phyloP scores from a whole-genome alignment of 1,140 invertebrate species.

The Nymphalis io region DNA sequence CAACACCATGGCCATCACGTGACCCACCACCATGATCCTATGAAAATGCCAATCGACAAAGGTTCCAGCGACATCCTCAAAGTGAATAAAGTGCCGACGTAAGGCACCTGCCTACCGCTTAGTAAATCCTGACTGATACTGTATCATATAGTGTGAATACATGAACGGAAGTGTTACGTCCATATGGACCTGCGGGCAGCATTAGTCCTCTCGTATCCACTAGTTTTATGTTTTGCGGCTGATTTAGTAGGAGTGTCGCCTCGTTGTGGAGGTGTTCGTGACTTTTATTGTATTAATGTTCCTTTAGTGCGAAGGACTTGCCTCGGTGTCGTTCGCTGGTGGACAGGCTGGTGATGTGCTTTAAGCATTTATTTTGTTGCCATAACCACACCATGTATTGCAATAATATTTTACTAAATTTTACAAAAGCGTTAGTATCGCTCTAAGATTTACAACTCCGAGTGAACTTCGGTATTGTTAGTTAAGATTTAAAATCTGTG shows the following conservation, averaged over 20 bases:
- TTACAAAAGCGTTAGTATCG: conserved; percentile 74
- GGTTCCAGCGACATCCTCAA: conserved; percentile 84
- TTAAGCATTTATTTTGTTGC: conserved; percentile 82
- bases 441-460: conserved; percentile 71
- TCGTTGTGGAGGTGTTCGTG: conserved; percentile 65
- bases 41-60: conserved; percentile 84
- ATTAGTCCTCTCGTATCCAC: conserved; percentile 74
- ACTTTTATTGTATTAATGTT: conserved; percentile 74
- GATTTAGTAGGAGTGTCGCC: conserved; percentile 55
- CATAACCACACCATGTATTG: conserved; percentile 80
- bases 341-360: conserved; percentile 79
- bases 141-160: conserved; percentile 79
- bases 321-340: conserved; percentile 69
- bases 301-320: conserved; percentile 77
- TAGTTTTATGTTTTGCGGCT: conserved; percentile 77
- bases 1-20: conserved; percentile 81
- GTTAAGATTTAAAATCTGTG: conserved; percentile 80
- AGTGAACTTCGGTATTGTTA: conserved; percentile 76
- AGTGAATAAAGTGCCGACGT: conserved; percentile 85
- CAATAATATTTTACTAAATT: conserved; percentile 80
- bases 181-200: conserved; percentile 61
- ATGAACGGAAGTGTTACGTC: conserved; percentile 74
- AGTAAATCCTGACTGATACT: conserved; percentile 76
- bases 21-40: conserved; percentile 80
- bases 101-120: conserved; percentile 65